These are phyloP conservation scores for Callyntrura sp. DNA, from an alignment of 2,888 invertebrate species.

Conservation along the genomic window DNA sequence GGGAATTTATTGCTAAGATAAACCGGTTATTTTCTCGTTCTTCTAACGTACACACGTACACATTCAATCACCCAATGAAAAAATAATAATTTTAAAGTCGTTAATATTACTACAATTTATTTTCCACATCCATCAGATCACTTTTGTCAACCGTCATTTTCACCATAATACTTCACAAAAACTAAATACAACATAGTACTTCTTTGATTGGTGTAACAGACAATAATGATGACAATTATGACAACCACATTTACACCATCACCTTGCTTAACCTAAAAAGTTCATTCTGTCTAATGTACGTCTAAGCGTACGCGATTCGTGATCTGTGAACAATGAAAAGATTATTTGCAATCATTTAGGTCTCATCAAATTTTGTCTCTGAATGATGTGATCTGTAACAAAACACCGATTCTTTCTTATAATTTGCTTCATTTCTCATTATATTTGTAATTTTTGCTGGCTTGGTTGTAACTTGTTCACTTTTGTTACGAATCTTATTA, in stretches of 20 bases:
- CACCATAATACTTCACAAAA: slow-evolving; percentile 63
- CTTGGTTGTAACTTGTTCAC: background rate
- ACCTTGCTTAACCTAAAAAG: background rate
- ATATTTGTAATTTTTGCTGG: background rate
- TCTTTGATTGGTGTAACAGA: slow-evolving; percentile 20
- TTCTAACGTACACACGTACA: slow-evolving; percentile 28
- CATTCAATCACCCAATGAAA: slow-evolving; percentile 68
- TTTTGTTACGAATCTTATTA: background rate
- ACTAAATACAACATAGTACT: background rate
- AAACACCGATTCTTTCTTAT: background rate
- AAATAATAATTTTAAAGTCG: slow-evolving; percentile 66
- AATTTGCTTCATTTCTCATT: slow-evolving; percentile 8
- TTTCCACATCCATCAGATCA: slow-evolving; percentile 69
- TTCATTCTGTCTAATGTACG: background rate
- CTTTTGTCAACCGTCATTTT: slow-evolving; percentile 59
- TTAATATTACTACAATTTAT: slow-evolving; percentile 71
- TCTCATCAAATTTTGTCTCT: background rate
- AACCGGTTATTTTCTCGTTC: slow-evolving; percentile 54
- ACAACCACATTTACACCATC: background rate
- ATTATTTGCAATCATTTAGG: background rate
- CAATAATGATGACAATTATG: background rate
- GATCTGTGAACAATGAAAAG: background rate
- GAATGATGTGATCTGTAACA: background rate
- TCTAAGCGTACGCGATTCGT: background rate
- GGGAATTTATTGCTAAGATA: slow-evolving; percentile 65